Evolutionary conservation across 2,797 vertebrate species (phyloP).

Genomic region (Protosalanx chinensis): DNA sequence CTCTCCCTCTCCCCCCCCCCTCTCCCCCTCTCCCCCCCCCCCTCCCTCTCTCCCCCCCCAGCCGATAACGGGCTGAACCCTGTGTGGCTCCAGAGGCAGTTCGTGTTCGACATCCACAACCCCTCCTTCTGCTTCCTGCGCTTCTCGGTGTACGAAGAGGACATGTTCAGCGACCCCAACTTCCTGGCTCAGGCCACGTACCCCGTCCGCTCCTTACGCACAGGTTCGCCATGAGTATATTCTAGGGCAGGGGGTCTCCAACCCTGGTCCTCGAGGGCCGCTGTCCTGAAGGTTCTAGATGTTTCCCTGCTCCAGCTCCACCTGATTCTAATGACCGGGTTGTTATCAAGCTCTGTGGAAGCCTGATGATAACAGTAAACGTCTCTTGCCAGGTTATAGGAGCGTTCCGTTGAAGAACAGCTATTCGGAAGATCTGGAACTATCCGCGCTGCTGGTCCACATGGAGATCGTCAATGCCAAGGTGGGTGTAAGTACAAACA

Average conservation of each 20-base stretch:
- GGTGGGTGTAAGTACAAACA: constrained; percentile 57
- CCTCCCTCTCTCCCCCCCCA: constrained; percentile 48
- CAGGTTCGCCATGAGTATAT: constrained; percentile 69
- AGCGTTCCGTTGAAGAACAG: constrained; percentile 93
- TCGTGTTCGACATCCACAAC: constrained; percentile 90
- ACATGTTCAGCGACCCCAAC: constrained; percentile 98
- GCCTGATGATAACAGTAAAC: no score
- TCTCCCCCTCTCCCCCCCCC: not conserved
- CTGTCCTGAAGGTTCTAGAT: no score
- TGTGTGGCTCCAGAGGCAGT: constrained; percentile 86
- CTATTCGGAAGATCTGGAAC: constrained; percentile 92
- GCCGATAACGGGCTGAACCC: constrained; percentile 97
- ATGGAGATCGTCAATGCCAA: constrained; percentile 86
- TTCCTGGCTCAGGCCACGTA: constrained; percentile 95
- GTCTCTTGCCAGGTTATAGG: constrained; percentile 79
- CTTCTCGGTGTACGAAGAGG: constrained; percentile 94
- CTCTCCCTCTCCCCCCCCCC: not conserved
- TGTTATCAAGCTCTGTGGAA: no score
- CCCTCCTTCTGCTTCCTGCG: constrained; percentile 90
- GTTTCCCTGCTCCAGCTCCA: no score
- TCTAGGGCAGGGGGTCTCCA: no score
- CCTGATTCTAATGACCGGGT: no score
- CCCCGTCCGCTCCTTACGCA: constrained; percentile 86
- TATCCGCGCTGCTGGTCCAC: constrained; percentile 88
- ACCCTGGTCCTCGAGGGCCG: no score